These are phyloP conservation scores for Porites lobata DNA, from an alignment of 92 coral and sea anemone genomes.

Conservation along the genomic window DNA sequence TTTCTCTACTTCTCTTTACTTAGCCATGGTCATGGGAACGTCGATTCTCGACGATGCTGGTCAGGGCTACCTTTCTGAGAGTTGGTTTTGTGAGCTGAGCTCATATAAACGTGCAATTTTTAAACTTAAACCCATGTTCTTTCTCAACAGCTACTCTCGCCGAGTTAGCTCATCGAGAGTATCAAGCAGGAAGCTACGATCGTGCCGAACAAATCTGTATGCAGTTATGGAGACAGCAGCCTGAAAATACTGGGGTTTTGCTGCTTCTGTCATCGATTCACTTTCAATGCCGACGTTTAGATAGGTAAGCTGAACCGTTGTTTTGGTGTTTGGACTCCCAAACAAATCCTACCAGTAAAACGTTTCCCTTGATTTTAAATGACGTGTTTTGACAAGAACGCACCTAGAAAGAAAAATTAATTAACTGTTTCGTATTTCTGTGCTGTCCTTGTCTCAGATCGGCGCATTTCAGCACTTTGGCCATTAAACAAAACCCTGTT, in stretches of 20 bases:
- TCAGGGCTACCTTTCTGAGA: slow-evolving; percentile 54
- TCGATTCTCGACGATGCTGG: slow-evolving; percentile 96
- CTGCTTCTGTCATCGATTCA: slow-evolving; percentile 97
- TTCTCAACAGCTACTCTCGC: slow-evolving; percentile 95
- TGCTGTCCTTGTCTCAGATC: slow-evolving; percentile 70
- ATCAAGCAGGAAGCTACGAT: slow-evolving; percentile 98
- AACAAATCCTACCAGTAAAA: slow-evolving; percentile 1
- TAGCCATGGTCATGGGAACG: slow-evolving; percentile 99
- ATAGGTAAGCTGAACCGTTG: slow-evolving; percentile 78
- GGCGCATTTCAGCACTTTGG: slow-evolving; percentile 98
- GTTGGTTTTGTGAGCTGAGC: slow-evolving; percentile 9
- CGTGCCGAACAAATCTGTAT: slow-evolving; percentile 99
- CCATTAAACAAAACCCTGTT: slow-evolving; percentile 98
- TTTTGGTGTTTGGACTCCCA: slow-evolving; percentile 3
- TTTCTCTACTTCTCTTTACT: slow-evolving; percentile 65
- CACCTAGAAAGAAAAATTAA: background rate
- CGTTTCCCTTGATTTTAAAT: background rate
- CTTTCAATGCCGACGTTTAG: slow-evolving; percentile 98
- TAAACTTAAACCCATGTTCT: slow-evolving; percentile 23
- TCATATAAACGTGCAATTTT: slow-evolving; percentile 2
- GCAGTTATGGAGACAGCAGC: slow-evolving; percentile 99
- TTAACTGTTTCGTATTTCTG: background rate
- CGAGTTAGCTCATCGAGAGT: slow-evolving; percentile 99
- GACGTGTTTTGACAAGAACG: background rate
- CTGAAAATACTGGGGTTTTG: slow-evolving; percentile 98